Evolutionary conservation across 2,888 invertebrate genomes (phyloP).

Genomic region (Melipona bicolor): DNA sequence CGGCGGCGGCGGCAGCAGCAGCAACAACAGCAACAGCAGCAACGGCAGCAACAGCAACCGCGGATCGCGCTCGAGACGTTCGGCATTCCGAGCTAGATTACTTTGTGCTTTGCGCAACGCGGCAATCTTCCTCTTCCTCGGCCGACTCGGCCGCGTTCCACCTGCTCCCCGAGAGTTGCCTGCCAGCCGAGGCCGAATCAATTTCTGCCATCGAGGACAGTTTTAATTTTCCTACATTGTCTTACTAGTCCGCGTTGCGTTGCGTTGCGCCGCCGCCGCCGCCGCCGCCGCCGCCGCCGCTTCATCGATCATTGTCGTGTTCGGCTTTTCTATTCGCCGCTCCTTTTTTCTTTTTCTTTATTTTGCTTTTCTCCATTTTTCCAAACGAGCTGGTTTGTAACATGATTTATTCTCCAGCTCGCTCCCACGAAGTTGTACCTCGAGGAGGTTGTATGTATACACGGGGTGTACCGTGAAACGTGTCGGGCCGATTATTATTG

Average conservation of each 20-base stretch:
- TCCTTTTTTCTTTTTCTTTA: background rate
- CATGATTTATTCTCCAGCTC: slow-evolving; percentile 11
- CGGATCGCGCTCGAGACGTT: slow-evolving; percentile 59
- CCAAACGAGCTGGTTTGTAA: background rate
- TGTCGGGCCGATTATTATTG: background rate
- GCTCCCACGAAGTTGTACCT: slow-evolving; percentile 7
- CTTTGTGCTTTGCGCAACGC: slow-evolving; percentile 44
- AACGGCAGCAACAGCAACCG: slow-evolving; percentile 6
- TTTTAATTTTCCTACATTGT: slow-evolving; percentile 54
- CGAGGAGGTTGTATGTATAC: background rate
- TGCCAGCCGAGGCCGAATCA: slow-evolving; percentile 27
- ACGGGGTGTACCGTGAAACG: background rate
- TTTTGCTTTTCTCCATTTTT: background rate
- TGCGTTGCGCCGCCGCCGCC: too few species aligned
- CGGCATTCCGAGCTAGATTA: slow-evolving; percentile 69
- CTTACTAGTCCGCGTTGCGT: slow-evolving; percentile 2
- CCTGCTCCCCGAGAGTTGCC: slow-evolving; percentile 26
- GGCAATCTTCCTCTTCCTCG: slow-evolving; percentile 26
- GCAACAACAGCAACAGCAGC: background rate
- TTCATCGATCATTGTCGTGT: slow-evolving; percentile 37
- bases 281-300: background rate
- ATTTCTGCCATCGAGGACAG: slow-evolving; percentile 56
- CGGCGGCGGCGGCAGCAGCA: background rate
- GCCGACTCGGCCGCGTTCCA: slow-evolving; percentile 24
- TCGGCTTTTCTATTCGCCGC: background rate